Evolutionary conservation across 2,113 vertebrate species (phyloP).

Genomic region (pig (Sus scrofa)): DNA sequence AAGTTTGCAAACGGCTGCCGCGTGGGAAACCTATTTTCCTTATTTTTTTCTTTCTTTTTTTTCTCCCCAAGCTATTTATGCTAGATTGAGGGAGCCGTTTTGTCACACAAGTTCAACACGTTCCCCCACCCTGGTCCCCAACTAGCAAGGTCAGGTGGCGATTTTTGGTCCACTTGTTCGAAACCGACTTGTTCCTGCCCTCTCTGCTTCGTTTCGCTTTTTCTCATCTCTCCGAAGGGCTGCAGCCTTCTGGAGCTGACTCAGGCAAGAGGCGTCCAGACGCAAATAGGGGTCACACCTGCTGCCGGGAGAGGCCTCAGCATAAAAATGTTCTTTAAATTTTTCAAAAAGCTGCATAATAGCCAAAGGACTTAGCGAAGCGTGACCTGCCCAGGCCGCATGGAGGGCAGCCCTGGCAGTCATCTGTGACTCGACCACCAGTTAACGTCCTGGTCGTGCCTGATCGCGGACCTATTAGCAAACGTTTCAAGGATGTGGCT

Average conservation of each 20-base stretch:
- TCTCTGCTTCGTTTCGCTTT: background rate
- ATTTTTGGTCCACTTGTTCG: background rate
- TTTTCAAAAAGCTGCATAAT: background rate
- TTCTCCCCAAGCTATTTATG: background rate
- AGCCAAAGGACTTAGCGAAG: conserved; percentile 48
- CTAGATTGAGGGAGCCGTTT: background rate
- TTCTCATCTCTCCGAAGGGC: background rate
- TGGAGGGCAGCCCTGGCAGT: background rate
- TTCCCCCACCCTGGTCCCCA: background rate
- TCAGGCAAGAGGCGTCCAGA: background rate
- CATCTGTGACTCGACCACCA: conserved; percentile 57
- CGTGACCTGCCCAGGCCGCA: conserved; percentile 39
- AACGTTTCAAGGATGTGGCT: conserved; percentile 70
- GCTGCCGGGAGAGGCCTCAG: background rate
- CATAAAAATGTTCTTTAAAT: conserved; percentile 49
- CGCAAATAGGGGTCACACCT: conserved; percentile 53
- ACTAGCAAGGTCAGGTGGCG: background rate
- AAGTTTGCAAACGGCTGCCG: background rate
- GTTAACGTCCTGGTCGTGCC: conserved; percentile 41
- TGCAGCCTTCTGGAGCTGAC: conserved; percentile 4
- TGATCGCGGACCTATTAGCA: background rate
- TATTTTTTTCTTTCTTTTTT: too few species aligned
- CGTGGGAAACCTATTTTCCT: background rate
- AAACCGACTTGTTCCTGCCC: background rate
- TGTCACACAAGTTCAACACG: background rate